These are phyloP conservation scores for Leptinotarsa peninsularis DNA, from an alignment of 2,888 invertebrate species.

Conservation along the genomic window DNA sequence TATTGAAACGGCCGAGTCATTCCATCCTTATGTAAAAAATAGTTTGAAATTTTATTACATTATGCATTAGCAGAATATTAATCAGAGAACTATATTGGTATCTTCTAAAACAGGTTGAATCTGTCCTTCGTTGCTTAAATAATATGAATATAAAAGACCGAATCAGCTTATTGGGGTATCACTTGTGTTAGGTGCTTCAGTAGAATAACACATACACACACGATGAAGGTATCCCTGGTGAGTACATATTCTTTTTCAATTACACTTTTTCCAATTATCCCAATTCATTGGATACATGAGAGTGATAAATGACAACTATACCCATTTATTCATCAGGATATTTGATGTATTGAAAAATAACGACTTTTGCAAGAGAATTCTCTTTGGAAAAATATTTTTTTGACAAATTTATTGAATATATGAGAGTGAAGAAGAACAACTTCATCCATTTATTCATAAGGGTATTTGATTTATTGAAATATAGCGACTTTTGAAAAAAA, in stretches of 20 bases:
- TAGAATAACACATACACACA: slow-evolving; percentile 34
- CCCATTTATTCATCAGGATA: background rate
- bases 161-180: slow-evolving; percentile 30
- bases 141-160: slow-evolving; percentile 36
- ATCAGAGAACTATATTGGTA: slow-evolving; percentile 26
- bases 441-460: background rate
- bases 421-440: background rate
- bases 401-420: background rate
- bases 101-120: slow-evolving; percentile 35
- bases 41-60: background rate
- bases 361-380: too few species aligned
- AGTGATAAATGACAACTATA: background rate
- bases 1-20: slow-evolving; percentile 2
- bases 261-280: background rate
- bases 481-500: too few species aligned
- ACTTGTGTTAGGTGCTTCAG: slow-evolving; percentile 40
- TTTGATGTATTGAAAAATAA: background rate
- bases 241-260: slow-evolving; percentile 25
- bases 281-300: background rate
- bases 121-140: slow-evolving; percentile 27
- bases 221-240: slow-evolving; percentile 45
- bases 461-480: background rate
- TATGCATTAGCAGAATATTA: slow-evolving; percentile 22
- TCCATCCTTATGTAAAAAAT: slow-evolving; percentile 10
- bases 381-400: too few species aligned